Conservation (phyloP, 2,797 vertebrate species). For the Salmo trutta region DNA sequence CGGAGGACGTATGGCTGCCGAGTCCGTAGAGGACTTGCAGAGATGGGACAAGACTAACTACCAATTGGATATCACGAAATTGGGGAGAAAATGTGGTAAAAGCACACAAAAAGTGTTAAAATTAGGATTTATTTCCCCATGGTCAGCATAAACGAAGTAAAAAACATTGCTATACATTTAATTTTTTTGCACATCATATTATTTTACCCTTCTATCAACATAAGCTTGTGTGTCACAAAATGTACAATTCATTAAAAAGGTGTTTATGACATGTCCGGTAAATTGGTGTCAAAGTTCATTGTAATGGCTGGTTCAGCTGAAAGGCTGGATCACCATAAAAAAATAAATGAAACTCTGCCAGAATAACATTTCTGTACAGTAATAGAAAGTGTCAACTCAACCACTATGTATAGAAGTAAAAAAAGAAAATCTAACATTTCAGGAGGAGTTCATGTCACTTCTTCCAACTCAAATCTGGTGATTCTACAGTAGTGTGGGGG, state of each 20-base stretch:
- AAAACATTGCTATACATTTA: slow-evolving; percentile 42
- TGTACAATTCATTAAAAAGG: neutral
- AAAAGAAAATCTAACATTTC: no score
- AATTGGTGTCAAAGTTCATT: neutral
- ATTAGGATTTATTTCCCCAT: slow-evolving; percentile 59
- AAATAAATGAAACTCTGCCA: neutral
- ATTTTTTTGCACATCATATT: slow-evolving; percentile 3
- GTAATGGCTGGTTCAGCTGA: neutral
- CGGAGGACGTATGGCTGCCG: no score
- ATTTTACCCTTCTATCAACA: neutral
- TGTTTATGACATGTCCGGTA: neutral
- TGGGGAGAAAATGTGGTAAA: no score
- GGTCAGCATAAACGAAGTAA: slow-evolving; percentile 44
- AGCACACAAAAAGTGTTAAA: neutral
- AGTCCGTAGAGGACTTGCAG: no score
- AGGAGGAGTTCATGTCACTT: neutral
- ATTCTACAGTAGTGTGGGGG: no score
- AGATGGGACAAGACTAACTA: no score
- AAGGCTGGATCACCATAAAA: neutral
- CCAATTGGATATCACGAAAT: no score
- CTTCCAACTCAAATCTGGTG: slow-evolving; percentile 16
- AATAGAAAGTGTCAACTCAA: no score
- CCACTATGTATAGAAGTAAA: no score
- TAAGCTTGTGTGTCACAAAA: slow-evolving; percentile 20
- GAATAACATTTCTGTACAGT: neutral